Base-by-base conservation (phyloP, 1,140 invertebrate genomes). In the Batillaria attramentaria region DNA sequence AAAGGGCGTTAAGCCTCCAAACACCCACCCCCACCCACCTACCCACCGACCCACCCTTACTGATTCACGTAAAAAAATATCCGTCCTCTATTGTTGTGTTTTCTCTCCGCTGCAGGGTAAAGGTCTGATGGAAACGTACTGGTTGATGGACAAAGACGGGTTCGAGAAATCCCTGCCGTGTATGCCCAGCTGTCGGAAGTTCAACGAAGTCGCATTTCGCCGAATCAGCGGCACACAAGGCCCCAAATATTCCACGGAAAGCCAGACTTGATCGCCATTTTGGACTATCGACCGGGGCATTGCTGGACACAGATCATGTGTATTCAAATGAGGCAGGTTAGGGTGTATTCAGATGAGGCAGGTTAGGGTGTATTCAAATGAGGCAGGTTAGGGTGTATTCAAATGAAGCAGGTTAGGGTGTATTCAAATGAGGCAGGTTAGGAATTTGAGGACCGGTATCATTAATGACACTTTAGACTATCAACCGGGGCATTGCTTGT, bases 41-140 rank as follows among this genome's bases (percentile, higher is more conserved):
- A n/a, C n/a, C n/a, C n/a, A n/a, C n/a, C n/a, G n/a, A n/a, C n/a
- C n/a, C n/a, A n/a, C n/a, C n/a, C n/a, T n/a, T n/a, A n/a, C n/a
- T n/a, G n/a, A n/a, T n/a, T n/a, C n/a, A n/a, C n/a, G n/a, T n/a
- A n/a, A n/a, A n/a, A n/a, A n/a, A n/a, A n/a, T n/a, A n/a, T n/a
- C n/a, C n/a, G 13, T 35, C 20, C 31, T 69, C 5, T 54, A 28
- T 69, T 28, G 13, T 41, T 41, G 24, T 35, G 41, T 37, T 33
- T 2, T 41, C 54, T 20, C 50, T 33, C n/a, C n/a, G n/a, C n/a
- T n/a, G 0, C 77, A 84, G 83, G 83, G 83, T 1, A 84, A 84
- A 50, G 83, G 83, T 28, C n/a, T 62, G 33, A 82, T 84, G 81
- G 60, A 76, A 4, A 84, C 83, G n/a, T 84, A 77, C 46, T 84